Percentiles rank a stretch among this genome's conserved stretches.
These are phyloP conservation scores for Amazona vittata DNA, from an alignment of 2,113 vertebrate species.

Conservation along the genomic window DNA sequence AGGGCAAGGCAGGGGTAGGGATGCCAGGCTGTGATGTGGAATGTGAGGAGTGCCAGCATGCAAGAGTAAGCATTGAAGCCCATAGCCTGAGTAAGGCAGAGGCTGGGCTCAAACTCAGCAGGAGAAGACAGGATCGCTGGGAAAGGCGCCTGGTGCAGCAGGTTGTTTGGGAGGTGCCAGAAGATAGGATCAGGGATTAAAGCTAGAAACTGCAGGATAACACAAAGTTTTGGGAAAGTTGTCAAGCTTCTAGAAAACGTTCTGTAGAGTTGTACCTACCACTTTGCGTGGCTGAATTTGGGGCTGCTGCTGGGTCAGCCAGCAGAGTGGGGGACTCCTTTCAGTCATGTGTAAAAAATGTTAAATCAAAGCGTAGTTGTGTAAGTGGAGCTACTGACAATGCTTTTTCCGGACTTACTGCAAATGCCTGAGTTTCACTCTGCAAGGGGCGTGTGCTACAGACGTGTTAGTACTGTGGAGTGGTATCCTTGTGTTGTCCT, in stretches of 20 bases:
- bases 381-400: background rate
- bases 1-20: background rate
- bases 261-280: accelerated
- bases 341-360: background rate
- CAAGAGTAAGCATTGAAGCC: background rate
- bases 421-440: background rate
- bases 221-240: background rate
- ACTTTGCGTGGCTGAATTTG: background rate
- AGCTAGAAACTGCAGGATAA: background rate
- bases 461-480: background rate
- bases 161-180: background rate
- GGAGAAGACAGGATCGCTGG: background rate
- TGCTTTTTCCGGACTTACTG: background rate
- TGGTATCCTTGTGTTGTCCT: background rate
- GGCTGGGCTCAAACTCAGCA: background rate
- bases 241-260: background rate
- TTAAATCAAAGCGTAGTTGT: background rate
- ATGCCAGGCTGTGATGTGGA: background rate
- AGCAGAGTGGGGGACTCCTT: background rate
- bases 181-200: background rate
- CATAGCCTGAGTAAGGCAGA: background rate
- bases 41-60: accelerated
- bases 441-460: background rate
- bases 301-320: background rate
- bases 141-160: background rate